Base-by-base conservation (phyloP, 2,797 vertebrate genomes). In the Margarornis squamiger region DNA sequence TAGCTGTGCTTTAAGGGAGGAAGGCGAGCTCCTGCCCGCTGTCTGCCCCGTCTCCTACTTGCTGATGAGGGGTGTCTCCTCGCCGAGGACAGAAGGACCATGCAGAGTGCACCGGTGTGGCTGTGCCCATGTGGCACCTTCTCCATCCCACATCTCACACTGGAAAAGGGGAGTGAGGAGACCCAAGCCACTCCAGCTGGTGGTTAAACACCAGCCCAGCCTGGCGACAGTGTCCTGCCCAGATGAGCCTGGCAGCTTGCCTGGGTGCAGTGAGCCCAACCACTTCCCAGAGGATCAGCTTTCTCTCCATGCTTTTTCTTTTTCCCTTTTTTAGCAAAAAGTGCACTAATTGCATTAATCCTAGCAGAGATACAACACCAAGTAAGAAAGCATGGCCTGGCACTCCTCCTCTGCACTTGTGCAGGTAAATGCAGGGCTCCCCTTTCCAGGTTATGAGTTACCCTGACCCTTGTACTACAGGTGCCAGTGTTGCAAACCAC, bases 371-470 rank as follows among this genome's bases (percentile, higher is more conserved):
- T 12, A 3, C 34, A 63, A 55, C 27, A 18, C 34, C 4, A 2
- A 30, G 39, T 22, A 8, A 45, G 58, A 51, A 49, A 57, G 8
- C 41, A 29, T 2, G 4, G 51, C 15, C 10, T 6, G 58, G 20
- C 1, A 6, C 7, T n/a, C 7, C 23, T 38, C 12, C 2, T 29
- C 57, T 27, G 4, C 1, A 1, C 43, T 63, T 1, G 0, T 10
- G 14, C 41, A 34, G 34, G 34, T 27, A 27, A 78, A 32, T 3
- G 23, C n/a, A 39, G n/a, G 14, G 39, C 36, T 84, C 7, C 8
- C 34, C 41, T 54, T 27, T 6, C 26, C 2, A 1, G 38, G 21
- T 1, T 32, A 24, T 0, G 22, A 32, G 57, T 16, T 51, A 22
- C 39, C 30, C 45, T 1, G 0, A 32, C 5, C 38, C 46, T 17